These are phyloP conservation scores for Heteromyza rotundicornis DNA, from an alignment of 2,888 invertebrate genomes.

Conservation along the genomic window DNA sequence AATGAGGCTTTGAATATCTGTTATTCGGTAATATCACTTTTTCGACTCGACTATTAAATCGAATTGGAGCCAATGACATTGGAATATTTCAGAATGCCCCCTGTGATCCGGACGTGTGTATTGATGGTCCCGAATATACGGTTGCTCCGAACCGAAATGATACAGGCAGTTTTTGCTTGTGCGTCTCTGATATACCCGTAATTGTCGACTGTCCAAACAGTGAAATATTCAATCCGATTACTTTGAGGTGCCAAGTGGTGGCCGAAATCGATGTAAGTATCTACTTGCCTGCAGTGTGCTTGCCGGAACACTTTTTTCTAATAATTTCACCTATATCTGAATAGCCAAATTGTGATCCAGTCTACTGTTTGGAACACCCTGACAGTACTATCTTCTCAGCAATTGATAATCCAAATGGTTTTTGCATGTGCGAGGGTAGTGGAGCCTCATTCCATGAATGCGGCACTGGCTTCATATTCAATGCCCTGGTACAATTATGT, in stretches of 20 bases:
- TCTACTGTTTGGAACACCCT: slow-evolving; percentile 30
- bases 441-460: slow-evolving; percentile 32
- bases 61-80: background rate
- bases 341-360: slow-evolving; percentile 42
- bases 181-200: slow-evolving; percentile 35
- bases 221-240: slow-evolving; percentile 34
- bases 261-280: slow-evolving; percentile 38
- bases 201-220: slow-evolving; percentile 46
- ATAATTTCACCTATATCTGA: too few species aligned
- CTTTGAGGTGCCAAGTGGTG: slow-evolving; percentile 20
- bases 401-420: slow-evolving; percentile 31
- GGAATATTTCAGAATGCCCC: slow-evolving; percentile 41
- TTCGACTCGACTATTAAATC: background rate
- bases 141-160: slow-evolving; percentile 37
- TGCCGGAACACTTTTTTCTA: too few species aligned
- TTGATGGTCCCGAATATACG: slow-evolving; percentile 27
- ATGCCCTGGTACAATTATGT: slow-evolving; percentile 16
- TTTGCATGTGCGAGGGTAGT: slow-evolving; percentile 39
- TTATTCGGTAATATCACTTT: slow-evolving; percentile 38
- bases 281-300: too few species aligned
- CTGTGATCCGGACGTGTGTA: slow-evolving; percentile 46
- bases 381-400: slow-evolving; percentile 35
- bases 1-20: slow-evolving; percentile 26
- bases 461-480: slow-evolving; percentile 23
- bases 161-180: slow-evolving; percentile 47